Conservation (phyloP, 2,113 vertebrate genomes). For the Hippocampus abdominalis region DNA sequence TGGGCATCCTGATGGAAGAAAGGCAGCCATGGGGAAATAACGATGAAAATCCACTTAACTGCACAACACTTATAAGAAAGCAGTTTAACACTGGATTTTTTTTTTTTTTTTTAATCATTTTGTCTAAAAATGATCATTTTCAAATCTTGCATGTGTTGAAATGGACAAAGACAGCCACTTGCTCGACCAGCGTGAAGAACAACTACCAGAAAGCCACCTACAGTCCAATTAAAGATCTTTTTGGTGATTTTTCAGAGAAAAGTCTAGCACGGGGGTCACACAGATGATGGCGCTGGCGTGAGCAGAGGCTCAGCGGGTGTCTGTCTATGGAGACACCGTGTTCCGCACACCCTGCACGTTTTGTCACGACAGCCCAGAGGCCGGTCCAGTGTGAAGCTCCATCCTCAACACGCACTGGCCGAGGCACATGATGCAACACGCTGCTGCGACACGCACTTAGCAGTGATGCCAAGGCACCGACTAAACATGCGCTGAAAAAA, state of each 20-base stretch:
- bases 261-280: neutral
- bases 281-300: constrained; percentile 14
- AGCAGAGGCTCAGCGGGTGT: neutral
- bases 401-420: constrained; percentile 23
- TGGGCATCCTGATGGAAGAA: too few species aligned
- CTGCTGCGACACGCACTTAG: constrained; percentile 6
- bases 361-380: constrained; percentile 30
- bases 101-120: too few species aligned
- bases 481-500: neutral
- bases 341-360: constrained; percentile 38
- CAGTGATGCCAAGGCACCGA: neutral
- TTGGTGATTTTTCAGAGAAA: neutral
- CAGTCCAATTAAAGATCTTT: neutral
- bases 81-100: too few species aligned
- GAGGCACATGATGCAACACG: constrained; percentile 34
- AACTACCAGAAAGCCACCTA: neutral
- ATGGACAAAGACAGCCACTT: neutral
- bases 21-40: too few species aligned
- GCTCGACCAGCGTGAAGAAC: neutral
- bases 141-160: neutral
- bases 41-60: too few species aligned
- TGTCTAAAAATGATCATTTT: too few species aligned
- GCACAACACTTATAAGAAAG: too few species aligned
- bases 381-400: constrained; percentile 11
- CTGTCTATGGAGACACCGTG: constrained; percentile 18